Percentiles rank a stretch among this genome's conserved stretches.
phyloP scores from a whole-genome alignment of 2,113 vertebrate genomes.

The Phoxinus phoxinus region DNA sequence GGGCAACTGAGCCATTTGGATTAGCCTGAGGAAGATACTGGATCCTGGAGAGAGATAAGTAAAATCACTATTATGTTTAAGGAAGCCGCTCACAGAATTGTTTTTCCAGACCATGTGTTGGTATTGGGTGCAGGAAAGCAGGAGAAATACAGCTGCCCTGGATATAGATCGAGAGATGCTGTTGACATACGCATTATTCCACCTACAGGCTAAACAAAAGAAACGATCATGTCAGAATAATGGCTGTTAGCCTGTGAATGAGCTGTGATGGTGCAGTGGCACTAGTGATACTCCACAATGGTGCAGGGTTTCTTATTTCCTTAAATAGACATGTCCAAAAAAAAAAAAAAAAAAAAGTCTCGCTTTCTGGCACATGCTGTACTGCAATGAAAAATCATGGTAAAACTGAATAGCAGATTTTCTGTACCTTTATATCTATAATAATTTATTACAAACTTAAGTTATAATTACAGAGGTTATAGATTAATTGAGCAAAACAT shows the following conservation, averaged over 20 bases:
- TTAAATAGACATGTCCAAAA: not conserved
- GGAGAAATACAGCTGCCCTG: constrained; percentile 26
- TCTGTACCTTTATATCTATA: not conserved
- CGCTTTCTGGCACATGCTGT: not conserved
- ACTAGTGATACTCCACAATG: not conserved
- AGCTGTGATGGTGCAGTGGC: not conserved
- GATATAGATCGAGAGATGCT: constrained; percentile 10
- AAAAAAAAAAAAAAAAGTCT: not conserved
- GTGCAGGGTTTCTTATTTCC: not conserved
- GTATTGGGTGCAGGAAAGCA: not conserved
- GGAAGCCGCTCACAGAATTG: constrained; percentile 38
- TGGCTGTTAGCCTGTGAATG: not conserved
- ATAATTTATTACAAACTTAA: not conserved
- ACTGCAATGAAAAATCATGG: not conserved
- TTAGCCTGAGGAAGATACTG: constrained; percentile 46
- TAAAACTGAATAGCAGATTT: not conserved
- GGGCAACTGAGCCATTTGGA: constrained; percentile 50
- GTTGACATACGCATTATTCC: not conserved
- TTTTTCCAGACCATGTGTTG: constrained; percentile 23
- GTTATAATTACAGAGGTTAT: not conserved
- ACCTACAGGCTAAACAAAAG: not conserved
- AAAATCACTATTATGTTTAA: constrained; percentile 48
- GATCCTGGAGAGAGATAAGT: constrained; percentile 47
- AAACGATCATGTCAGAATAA: not conserved
- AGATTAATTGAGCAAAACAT: not conserved